These are phyloP conservation scores for Odontamblyopus lacepedii DNA, from an alignment of 2,797 vertebrate genomes.

Conservation along the genomic window DNA sequence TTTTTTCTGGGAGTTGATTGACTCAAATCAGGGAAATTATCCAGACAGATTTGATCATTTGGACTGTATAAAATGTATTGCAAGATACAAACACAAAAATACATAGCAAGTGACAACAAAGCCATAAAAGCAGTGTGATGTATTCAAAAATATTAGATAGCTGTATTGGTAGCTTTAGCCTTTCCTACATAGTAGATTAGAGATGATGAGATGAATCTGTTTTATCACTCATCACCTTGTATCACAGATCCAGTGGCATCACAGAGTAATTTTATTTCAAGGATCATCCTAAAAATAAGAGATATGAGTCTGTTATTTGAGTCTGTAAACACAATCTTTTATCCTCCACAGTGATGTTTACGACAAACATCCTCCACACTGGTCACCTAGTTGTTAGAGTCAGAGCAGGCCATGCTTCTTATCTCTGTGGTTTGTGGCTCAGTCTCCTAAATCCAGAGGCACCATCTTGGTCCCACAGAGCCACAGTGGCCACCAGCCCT, in stretches of 20 bases:
- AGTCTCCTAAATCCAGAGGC: constrained; percentile 54
- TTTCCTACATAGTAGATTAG: not conserved
- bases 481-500: constrained; percentile 52
- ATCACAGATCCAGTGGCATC: constrained; percentile 15
- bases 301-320: constrained; percentile 49
- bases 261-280: constrained; percentile 20
- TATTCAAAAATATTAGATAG: not conserved
- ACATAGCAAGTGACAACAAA: too few relatives aligned
- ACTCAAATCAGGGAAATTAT: too few relatives aligned
- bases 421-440: constrained; percentile 70
- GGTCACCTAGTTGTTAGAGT: constrained; percentile 56
- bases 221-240: not conserved
- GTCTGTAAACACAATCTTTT: constrained; percentile 49
- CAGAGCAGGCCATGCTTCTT: constrained; percentile 54
- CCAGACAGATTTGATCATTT: too few relatives aligned
- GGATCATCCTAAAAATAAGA: constrained; percentile 45
- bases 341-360: constrained; percentile 49
- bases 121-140: not conserved
- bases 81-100: too few relatives aligned
- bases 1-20: too few relatives aligned
- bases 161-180: not conserved
- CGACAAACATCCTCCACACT: constrained; percentile 49
- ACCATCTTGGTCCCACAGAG: constrained; percentile 39
- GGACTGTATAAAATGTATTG: too few relatives aligned
- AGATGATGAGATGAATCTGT: not conserved